A percentile compares a stretch with the other conserved stretches of the same genome.
Conservation (phyloP, 2,113 vertebrate genomes). For the Hepsetus odoe region DNA sequence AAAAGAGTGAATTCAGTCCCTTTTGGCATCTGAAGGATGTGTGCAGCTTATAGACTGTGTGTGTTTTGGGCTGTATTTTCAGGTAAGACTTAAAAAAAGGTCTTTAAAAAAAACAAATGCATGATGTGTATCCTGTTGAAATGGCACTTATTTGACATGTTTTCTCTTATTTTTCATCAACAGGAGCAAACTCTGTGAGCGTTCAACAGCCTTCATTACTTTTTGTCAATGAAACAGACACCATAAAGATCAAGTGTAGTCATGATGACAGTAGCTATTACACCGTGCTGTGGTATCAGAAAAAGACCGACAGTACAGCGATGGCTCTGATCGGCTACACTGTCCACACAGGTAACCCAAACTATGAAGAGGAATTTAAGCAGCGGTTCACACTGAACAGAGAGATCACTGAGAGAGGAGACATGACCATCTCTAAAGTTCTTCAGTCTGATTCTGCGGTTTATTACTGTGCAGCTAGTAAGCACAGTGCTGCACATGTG, state of each 20-base stretch:
- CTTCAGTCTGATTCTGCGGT: slow-evolving; percentile 60
- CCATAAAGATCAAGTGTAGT: background rate
- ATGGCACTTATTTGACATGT: no score
- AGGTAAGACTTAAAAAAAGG: no score
- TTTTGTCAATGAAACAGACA: background rate
- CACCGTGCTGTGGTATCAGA: slow-evolving; percentile 10
- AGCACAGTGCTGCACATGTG: slow-evolving; percentile 65
- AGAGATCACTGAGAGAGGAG: slow-evolving; percentile 7
- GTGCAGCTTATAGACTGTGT: no score
- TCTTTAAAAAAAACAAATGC: no score
- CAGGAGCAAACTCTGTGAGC: no score
- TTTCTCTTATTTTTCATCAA: no score
- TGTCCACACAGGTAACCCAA: background rate
- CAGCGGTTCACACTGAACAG: slow-evolving; percentile 46
- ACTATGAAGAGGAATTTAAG: slow-evolving; percentile 43
- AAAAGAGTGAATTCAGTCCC: no score
- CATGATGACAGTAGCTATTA: slow-evolving; percentile 33
- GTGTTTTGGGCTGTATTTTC: no score
- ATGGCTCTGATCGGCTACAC: slow-evolving; percentile 53
- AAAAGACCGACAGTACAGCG: background rate
- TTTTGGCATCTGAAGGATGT: no score
- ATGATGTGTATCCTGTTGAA: no score
- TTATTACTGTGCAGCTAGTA: slow-evolving; percentile 71
- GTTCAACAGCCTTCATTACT: slow-evolving; percentile 39
- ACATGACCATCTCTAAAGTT: slow-evolving; percentile 45